Base-by-base conservation (phyloP, 2,888 invertebrate genomes). In the Phorcus lineatus region DNA sequence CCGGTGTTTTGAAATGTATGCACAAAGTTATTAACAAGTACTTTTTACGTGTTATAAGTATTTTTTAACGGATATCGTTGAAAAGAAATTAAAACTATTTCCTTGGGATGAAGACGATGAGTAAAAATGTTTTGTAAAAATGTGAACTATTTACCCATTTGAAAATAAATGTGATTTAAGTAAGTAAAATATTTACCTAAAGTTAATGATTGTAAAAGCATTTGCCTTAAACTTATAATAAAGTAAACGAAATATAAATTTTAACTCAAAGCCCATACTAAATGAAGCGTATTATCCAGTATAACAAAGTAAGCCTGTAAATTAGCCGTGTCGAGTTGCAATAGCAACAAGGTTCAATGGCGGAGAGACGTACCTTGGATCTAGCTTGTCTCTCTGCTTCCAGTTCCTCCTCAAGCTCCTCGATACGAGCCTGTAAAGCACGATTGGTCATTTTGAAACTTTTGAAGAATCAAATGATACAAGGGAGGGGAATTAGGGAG, bases 351-450 rank as follows among this genome's bases (percentile, higher is more conserved):
- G 22, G 40, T 24, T 17, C 17, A 22, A 76, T 28, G 54, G 53
- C 19, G 74, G 74, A 52, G 2, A 31, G 2, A 79, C 87, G 82
- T 79, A 90, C 94, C 94, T 99, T 99, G 93, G 98, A 96, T 92
- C 98, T 97, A 87, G 98, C 98, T 94, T 98, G 98, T 94, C 99
- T 96, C 94, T 99, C 99, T 90, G 99, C 97, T 94, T 99, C 99
- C 90, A 99, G 97, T 95, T 99, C 99, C 93, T 99, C 99, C 94
- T 99, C 99, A 93, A 99, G 95, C 94, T 99, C 99, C 94, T 99
- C 99, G 94, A 99, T 99, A 93, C 99, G 91, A 96, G 94, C 97
- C 93, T 91, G 84, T 55, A 84, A 83, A 66, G 62, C 52, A 84
- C 80, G 82, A 31, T 53, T 77, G 40, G 82, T 78, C 83, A 85